These are phyloP conservation scores for Amphibalanus amphitrite DNA, from an alignment of 1,140 invertebrate species.

Conservation along the genomic window DNA sequence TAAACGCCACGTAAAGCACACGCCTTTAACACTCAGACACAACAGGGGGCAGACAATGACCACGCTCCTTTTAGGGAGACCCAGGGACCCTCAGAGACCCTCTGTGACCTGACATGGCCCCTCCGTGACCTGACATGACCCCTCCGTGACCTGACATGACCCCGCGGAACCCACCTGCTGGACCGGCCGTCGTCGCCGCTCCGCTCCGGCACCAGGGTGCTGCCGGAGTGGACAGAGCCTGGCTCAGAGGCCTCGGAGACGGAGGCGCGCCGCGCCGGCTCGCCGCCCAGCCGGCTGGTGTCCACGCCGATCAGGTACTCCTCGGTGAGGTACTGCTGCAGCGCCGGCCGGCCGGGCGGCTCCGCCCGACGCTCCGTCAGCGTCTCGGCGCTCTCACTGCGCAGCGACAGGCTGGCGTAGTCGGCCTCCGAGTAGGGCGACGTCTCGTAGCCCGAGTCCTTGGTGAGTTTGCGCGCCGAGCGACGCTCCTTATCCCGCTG, in stretches of 20 bases:
- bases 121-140: no score
- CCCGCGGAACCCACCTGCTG: background rate
- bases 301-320: background rate
- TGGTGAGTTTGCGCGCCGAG: slow-evolving; percentile 23
- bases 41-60: background rate
- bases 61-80: no score
- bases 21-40: background rate
- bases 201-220: background rate
- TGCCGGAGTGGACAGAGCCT: background rate
- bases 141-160: no score
- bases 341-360: no score
- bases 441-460: slow-evolving; percentile 27
- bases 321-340: background rate
- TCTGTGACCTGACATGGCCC: no score
- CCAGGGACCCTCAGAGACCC: no score
- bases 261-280: no score
- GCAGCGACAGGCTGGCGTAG: slow-evolving; percentile 20
- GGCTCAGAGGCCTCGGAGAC: background rate
- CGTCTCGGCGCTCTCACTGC: slow-evolving; percentile 3
- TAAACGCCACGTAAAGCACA: no score
- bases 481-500: slow-evolving; percentile 20
- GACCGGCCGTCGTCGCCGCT: background rate
- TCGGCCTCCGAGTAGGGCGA: slow-evolving; percentile 22
- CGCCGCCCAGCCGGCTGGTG: background rate
- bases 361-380: background rate